Base-by-base conservation (phyloP, 2,113 vertebrate species). In the Passer montanus region DNA sequence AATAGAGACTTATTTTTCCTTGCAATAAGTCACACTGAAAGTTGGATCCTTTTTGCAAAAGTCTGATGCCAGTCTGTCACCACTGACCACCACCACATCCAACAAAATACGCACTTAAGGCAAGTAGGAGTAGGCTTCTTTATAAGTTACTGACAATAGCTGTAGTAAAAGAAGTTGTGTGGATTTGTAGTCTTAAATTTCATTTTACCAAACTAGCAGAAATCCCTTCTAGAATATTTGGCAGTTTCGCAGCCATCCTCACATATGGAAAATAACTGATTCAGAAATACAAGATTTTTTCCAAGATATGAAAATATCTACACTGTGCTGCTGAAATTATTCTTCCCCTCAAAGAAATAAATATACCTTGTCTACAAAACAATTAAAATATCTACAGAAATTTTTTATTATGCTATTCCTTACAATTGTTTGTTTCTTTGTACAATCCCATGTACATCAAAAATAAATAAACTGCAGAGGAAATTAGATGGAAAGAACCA, bases 401-500 rank as follows among this genome's bases (percentile, higher is more conserved):
- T 52, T 88, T 86, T 86, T 84, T 30, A 66, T 62, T 63, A 50
- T 21, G 19, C 8, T 30, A 28, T 84, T 91, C 35, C n/a, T 80
- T 80, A 37, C 49, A 86, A 66, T 78, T 76, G 35, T 46, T 90
- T 90, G 9, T 81, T 86, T 93, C 50, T 89, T 90, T 55, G 26
- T 90, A 49, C 47, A 88, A 9, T 66, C 13, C 27, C 0, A 0
- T 22, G 15, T 68, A 85, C 39, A 33, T 15, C 46, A 59, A 91
- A 96, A 94, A 91, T 49, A 94, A 92, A 87, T 15, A 78, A 69
- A 53, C 33, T 63, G 47, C 27, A 50, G 68, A 68, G 50, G 72
- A 95, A 96, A 84, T 78, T 64, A 90, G 72, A 53, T 91, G 58
- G 53, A 77, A 93, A 95, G 47, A 43, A 82, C 47, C 60, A 89